Evolutionary conservation across 2,888 invertebrate species (phyloP).

Genomic region (Ormia ochracea): DNA sequence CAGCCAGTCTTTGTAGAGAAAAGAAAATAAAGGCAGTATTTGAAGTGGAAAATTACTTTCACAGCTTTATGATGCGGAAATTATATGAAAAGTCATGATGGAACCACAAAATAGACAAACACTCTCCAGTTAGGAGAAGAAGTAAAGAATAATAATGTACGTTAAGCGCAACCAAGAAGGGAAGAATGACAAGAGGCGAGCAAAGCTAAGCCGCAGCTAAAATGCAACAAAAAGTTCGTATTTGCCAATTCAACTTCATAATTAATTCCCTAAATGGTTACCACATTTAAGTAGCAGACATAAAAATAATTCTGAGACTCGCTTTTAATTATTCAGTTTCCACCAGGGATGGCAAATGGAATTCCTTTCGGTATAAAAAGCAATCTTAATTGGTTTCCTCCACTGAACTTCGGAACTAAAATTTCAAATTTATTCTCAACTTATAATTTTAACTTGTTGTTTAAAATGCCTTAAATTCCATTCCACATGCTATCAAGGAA

Average conservation of each 20-base stretch:
- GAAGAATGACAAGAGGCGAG: not conserved
- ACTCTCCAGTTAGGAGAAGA: not conserved
- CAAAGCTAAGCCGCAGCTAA: conserved; percentile 25
- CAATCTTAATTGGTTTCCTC: no score
- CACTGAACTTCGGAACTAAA: no score
- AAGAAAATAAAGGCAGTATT: conserved; percentile 61
- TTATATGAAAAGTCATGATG: conserved; percentile 75
- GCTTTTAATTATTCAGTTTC: not conserved
- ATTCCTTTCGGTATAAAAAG: no score
- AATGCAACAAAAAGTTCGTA: conserved; percentile 9
- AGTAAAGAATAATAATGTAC: conserved; percentile 4
- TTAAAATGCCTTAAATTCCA: no score
- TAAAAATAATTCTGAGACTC: not conserved
- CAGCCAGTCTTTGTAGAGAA: conserved; percentile 1
- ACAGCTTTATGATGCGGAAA: conserved; percentile 76
- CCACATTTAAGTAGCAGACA: not conserved
- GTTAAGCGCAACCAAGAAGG: conserved; percentile 20
- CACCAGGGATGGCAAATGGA: not conserved
- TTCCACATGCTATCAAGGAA: no score
- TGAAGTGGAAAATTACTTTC: conserved; percentile 76
- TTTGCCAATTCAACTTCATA: not conserved
- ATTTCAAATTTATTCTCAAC: no score
- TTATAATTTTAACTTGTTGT: no score
- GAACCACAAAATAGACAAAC: conserved; percentile 41
- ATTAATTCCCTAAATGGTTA: conserved; percentile 25